These are phyloP conservation scores for Microcebus jonahi DNA, from an alignment of 2,113 vertebrate species.

Conservation along the genomic window DNA sequence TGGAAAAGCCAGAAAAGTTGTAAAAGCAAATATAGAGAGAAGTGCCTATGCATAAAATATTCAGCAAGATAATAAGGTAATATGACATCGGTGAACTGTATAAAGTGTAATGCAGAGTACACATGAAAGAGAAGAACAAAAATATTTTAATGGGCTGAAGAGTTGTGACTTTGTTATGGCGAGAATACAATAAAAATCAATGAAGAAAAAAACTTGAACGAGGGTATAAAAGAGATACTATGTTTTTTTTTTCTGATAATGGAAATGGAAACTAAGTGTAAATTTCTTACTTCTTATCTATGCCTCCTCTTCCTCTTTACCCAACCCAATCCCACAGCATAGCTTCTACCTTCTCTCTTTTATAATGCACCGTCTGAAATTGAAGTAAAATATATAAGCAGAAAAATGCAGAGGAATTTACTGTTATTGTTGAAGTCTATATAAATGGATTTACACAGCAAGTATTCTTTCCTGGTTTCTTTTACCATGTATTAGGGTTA, in stretches of 20 bases:
- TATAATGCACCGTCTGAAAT: neutral
- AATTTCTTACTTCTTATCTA: neutral
- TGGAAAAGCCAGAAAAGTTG: neutral
- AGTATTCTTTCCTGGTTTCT: neutral
- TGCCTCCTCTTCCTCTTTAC: neutral
- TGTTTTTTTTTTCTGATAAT: neutral
- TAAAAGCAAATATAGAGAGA: conserved; percentile 38
- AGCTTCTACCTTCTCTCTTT: neutral
- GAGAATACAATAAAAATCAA: neutral
- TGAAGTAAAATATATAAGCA: neutral
- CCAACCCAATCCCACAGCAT: too few species aligned
- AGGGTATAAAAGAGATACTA: neutral
- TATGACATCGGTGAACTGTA: conserved; percentile 13
- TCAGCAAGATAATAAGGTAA: conserved; percentile 58
- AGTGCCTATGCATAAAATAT: conserved; percentile 31
- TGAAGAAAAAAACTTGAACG: neutral
- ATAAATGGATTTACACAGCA: neutral
- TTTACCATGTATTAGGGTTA: neutral
- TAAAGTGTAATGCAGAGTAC: neutral
- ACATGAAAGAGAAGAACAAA: neutral
- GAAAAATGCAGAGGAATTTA: neutral
- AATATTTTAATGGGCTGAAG: neutral
- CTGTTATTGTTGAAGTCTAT: neutral
- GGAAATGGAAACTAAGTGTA: neutral
- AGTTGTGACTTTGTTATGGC: neutral